Evolutionary conservation across 2,113 vertebrate genomes (phyloP).

Genomic region (Microcebus ravelobensis): DNA sequence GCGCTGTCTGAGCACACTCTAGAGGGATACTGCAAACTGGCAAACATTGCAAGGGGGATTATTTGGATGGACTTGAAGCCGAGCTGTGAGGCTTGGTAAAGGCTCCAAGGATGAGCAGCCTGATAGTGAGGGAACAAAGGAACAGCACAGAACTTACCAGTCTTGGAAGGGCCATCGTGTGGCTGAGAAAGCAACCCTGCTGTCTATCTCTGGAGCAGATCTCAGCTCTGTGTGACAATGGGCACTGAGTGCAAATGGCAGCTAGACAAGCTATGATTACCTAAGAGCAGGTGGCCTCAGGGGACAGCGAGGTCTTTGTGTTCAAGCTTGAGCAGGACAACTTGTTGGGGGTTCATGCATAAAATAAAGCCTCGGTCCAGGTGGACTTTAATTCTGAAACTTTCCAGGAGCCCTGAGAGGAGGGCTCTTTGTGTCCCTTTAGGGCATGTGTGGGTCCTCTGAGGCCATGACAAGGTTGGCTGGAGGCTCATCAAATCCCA

Average conservation of each 20-base stretch:
- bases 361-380: neutral
- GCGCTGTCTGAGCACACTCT: neutral
- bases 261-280: neutral
- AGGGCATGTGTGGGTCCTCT: neutral
- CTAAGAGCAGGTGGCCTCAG: neutral
- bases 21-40: neutral
- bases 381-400: neutral
- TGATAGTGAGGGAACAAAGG: neutral
- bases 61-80: neutral
- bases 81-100: neutral
- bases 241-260: neutral
- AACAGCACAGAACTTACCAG: neutral
- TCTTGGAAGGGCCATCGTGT: neutral
- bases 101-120: neutral
- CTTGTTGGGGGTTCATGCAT: neutral
- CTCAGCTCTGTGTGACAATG: neutral
- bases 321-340: neutral
- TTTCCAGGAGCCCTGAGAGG: neutral
- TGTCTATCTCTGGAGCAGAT: neutral
- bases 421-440: neutral
- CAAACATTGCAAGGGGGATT: neutral
- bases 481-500: neutral
- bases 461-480: neutral
- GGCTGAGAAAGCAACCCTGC: neutral
- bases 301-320: neutral